These are phyloP conservation scores for Antigone vipio DNA, from an alignment of 2,113 vertebrate genomes.

Conservation along the genomic window DNA sequence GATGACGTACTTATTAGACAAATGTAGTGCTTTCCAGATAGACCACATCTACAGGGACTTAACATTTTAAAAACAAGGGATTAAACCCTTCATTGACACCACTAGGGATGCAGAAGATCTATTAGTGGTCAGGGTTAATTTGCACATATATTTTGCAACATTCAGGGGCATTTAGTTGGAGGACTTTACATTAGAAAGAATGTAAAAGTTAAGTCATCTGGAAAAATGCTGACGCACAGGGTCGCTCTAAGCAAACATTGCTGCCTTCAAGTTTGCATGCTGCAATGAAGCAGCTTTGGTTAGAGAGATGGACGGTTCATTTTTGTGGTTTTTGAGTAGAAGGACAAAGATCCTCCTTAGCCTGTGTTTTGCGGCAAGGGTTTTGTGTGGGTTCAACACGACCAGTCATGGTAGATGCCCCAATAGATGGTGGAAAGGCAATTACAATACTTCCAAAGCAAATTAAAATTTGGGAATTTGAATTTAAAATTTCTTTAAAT, in stretches of 20 bases:
- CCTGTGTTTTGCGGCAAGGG: neutral
- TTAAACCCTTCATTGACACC: neutral
- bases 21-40: slow-evolving; percentile 30
- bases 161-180: neutral
- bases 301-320: neutral
- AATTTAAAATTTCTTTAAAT: neutral
- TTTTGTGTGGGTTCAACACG: neutral
- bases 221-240: neutral
- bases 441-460: neutral
- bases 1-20: neutral
- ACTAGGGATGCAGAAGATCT: neutral
- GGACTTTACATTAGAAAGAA: neutral
- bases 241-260: neutral
- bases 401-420: neutral
- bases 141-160: slow-evolving; percentile 5
- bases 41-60: neutral
- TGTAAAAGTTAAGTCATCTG: neutral
- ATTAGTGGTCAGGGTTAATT: slow-evolving; percentile 12
- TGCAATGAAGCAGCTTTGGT: neutral
- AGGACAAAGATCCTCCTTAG: neutral
- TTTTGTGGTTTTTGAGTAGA: neutral
- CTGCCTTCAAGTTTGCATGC: neutral
- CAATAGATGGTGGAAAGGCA: neutral
- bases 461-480: neutral
- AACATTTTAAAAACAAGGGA: neutral